These are phyloP conservation scores for Cantharis flavilabris DNA, from an alignment of 2,888 invertebrate genomes.

Conservation along the genomic window DNA sequence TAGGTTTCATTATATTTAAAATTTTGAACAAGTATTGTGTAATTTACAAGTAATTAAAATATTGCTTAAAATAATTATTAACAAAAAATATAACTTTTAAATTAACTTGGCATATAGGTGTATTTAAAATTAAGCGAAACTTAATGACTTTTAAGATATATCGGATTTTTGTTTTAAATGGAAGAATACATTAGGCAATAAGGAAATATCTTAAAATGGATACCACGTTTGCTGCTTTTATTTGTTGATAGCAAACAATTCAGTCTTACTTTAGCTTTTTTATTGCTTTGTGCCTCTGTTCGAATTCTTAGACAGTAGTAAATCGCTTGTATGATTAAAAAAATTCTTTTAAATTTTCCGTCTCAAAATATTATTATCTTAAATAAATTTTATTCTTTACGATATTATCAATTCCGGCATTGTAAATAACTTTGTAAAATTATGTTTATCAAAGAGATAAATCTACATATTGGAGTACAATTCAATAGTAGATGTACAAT, in stretches of 20 bases:
- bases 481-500: neutral
- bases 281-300: neutral
- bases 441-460: too few species aligned
- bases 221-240: neutral
- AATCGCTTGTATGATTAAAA: neutral
- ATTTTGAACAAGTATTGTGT: neutral
- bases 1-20: neutral
- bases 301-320: neutral
- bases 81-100: too few species aligned
- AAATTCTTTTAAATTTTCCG: neutral
- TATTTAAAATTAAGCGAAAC: neutral
- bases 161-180: neutral
- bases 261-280: neutral
- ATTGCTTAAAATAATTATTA: neutral
- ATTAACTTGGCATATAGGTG: too few species aligned
- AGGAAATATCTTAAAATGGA: neutral
- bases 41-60: neutral
- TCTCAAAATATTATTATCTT: neutral
- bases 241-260: neutral
- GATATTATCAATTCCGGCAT: neutral
- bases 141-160: too few species aligned
- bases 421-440: neutral
- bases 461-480: neutral
- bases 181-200: neutral
- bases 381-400: neutral